Evolutionary conservation across 1,140 invertebrate species (phyloP).

Genomic region (Bombyx mandarina): DNA sequence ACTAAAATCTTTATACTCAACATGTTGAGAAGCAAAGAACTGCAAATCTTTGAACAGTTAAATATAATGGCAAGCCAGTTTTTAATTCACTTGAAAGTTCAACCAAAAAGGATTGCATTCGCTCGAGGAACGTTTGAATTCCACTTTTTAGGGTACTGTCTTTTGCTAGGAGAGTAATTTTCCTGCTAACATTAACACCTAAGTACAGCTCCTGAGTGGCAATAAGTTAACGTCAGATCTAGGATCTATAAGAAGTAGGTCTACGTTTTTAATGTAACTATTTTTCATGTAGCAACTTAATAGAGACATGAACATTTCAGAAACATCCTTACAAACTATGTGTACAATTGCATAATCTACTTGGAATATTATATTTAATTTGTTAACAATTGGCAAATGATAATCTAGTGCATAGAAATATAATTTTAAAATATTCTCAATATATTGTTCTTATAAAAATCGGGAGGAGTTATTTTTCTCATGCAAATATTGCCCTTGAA

Average conservation of each 20-base stretch:
- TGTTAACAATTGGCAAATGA: conserved; percentile 3
- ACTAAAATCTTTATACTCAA: too few species aligned
- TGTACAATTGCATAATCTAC: too few species aligned
- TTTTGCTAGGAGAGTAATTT: too few species aligned
- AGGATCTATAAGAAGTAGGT: conserved; percentile 2
- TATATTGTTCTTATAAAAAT: neutral
- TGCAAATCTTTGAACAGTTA: too few species aligned
- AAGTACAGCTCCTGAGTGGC: conserved; percentile 3
- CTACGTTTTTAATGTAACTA: neutral
- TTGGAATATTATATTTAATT: conserved; percentile 1
- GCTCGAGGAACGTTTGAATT: conserved; percentile 2
- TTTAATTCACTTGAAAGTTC: neutral
- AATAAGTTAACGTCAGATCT: neutral
- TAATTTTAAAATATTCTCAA: too few species aligned
- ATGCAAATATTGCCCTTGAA: neutral
- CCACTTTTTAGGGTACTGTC: neutral
- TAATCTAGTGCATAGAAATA: conserved; percentile 1
- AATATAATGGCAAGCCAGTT: too few species aligned
- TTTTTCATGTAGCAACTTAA: neutral
- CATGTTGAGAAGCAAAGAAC: too few species aligned
- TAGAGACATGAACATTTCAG: too few species aligned
- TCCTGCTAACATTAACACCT: neutral
- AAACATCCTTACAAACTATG: too few species aligned
- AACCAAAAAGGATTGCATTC: conserved; percentile 3
- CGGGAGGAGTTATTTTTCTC: neutral